These are phyloP conservation scores for Bembecia ichneumoniformis DNA, from an alignment of 2,888 invertebrate species.

Conservation along the genomic window DNA sequence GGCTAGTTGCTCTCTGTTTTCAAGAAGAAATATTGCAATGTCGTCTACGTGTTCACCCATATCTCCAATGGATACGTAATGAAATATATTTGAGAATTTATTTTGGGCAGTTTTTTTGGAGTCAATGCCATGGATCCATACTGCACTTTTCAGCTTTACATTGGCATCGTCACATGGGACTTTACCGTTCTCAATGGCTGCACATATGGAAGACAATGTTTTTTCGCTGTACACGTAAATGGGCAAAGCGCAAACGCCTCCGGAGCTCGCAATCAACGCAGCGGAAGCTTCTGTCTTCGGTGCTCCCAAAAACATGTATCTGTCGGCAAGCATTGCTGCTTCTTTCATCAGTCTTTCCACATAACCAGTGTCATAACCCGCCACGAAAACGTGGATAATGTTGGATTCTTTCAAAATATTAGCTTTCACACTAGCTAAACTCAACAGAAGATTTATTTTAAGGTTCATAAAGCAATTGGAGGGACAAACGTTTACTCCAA, in stretches of 20 bases:
- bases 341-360: slow-evolving; percentile 43
- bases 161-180: slow-evolving; percentile 27
- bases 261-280: slow-evolving; percentile 38
- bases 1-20: slow-evolving; percentile 29
- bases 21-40: slow-evolving; percentile 38
- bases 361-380: slow-evolving; percentile 44
- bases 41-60: slow-evolving; percentile 43
- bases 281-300: slow-evolving; percentile 29
- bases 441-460: slow-evolving; percentile 50
- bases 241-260: slow-evolving; percentile 48
- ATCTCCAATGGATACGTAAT: slow-evolving; percentile 48
- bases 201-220: slow-evolving; percentile 31
- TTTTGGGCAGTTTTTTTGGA: slow-evolving; percentile 43
- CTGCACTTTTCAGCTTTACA: slow-evolving; percentile 36
- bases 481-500: slow-evolving; percentile 47
- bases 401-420: slow-evolving; percentile 29
- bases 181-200: slow-evolving; percentile 44
- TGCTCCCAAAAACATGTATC: slow-evolving; percentile 31
- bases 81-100: slow-evolving; percentile 51
- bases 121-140: slow-evolving; percentile 58
- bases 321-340: slow-evolving; percentile 40
- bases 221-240: slow-evolving; percentile 50
- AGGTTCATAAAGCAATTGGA: slow-evolving; percentile 54
- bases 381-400: slow-evolving; percentile 47
- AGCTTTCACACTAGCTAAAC: slow-evolving; percentile 51